Percentiles rank a stretch among this genome's conserved stretches.
phyloP scores from a whole-genome alignment of 2,888 invertebrate species.

The Tenthredo scrophulariae region DNA sequence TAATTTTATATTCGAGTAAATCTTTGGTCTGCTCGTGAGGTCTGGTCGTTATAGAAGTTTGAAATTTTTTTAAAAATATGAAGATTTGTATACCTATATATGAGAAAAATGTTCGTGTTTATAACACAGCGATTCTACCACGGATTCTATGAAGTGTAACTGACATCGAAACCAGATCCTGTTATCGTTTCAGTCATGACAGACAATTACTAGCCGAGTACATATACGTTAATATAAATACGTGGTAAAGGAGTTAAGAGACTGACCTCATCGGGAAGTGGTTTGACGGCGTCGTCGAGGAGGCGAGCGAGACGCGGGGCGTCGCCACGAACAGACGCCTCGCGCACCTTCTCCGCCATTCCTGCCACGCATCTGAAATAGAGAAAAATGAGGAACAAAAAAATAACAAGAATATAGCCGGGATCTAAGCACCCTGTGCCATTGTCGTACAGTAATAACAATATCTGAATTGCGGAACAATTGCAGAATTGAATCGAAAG shows the following conservation, averaged over 20 bases:
- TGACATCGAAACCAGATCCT: constrained; percentile 1
- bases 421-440: neutral
- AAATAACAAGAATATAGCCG: neutral
- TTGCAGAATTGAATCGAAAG: constrained; percentile 3
- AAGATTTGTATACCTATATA: neutral
- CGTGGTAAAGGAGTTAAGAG: constrained; percentile 1
- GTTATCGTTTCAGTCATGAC: constrained; percentile 13
- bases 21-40: neutral
- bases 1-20: neutral
- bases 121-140: too few relatives aligned
- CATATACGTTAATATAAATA: neutral
- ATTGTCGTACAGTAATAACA: neutral
- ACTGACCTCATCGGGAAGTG: constrained; percentile 76
- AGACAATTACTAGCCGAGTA: constrained; percentile 29
- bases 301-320: constrained; percentile 75
- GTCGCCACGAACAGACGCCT: constrained; percentile 78
- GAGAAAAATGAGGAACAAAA: neutral
- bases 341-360: constrained; percentile 78
- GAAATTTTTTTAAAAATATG: neutral
- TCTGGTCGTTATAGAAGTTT: neutral
- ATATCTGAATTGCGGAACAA: constrained; percentile 20
- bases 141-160: neutral
- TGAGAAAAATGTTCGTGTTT: neutral
- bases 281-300: constrained; percentile 75
- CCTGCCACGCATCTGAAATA: constrained; percentile 72